Percentiles rank a stretch among this genome's conserved stretches.
Evolutionary conservation across 2,888 invertebrate species (phyloP).

Genomic region (Apoda limacodes): DNA sequence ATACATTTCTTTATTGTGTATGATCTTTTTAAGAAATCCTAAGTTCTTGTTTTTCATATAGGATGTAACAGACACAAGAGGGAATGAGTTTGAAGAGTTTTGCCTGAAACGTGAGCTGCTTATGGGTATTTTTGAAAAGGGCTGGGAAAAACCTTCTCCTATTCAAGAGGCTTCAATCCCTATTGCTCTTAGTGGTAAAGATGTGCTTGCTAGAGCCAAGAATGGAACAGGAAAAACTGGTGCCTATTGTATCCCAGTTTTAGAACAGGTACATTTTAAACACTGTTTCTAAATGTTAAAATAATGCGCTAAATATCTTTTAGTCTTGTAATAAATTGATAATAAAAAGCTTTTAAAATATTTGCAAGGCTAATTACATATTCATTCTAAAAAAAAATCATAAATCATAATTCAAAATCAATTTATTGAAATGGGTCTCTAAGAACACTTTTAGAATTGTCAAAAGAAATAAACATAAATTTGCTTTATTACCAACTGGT

Average conservation of each 20-base stretch:
- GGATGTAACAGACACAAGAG: slow-evolving; percentile 99
- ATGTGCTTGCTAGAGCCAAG: slow-evolving; percentile 98
- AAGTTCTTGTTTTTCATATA: slow-evolving; percentile 55
- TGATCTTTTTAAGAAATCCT: slow-evolving; percentile 2
- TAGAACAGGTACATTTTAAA: slow-evolving; percentile 84
- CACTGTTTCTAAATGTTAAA: too few relatives aligned
- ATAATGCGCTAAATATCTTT: too few relatives aligned
- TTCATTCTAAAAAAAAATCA: too few relatives aligned
- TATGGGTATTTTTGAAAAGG: slow-evolving; percentile 99
- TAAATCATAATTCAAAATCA: too few relatives aligned
- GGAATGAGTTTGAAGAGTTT: slow-evolving; percentile 99
- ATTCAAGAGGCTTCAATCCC: slow-evolving; percentile 99
- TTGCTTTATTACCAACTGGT: too few relatives aligned
- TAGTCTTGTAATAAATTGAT: too few relatives aligned
- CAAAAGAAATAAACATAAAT: too few relatives aligned
- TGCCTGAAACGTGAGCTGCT: slow-evolving; percentile 96
- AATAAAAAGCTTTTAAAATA: too few relatives aligned
- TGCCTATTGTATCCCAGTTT: slow-evolving; percentile 98
- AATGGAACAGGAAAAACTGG: slow-evolving; percentile 99
- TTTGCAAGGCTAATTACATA: too few relatives aligned
- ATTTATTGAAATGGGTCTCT: too few relatives aligned
- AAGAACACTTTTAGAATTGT: too few relatives aligned
- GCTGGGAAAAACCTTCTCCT: slow-evolving; percentile 99
- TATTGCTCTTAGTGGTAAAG: slow-evolving; percentile 96
- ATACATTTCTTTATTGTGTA: slow-evolving; percentile 2